Percentiles rank a stretch among this genome's conserved stretches.
phyloP scores from a whole-genome alignment of 2,113 vertebrate species.

The Halcyon senegalensis region DNA sequence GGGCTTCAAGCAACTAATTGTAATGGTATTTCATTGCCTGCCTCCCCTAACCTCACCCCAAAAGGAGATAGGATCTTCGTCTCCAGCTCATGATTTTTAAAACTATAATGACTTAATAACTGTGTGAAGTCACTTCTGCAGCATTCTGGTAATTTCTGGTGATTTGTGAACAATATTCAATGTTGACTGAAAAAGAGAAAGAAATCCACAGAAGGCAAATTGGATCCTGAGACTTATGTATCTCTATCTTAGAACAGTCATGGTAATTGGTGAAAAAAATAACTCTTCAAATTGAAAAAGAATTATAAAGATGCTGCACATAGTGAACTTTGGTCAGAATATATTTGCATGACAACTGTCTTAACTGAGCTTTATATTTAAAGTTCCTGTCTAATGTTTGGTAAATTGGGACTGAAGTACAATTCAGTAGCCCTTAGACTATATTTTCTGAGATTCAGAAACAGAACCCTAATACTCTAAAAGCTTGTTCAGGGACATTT shows the following conservation, averaged over 20 bases:
- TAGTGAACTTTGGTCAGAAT: not conserved
- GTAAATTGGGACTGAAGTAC: not conserved
- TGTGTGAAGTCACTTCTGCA: not conserved
- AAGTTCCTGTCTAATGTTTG: not conserved
- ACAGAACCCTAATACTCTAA: not conserved
- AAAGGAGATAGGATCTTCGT: not conserved
- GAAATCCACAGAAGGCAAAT: not conserved
- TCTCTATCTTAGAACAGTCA: not conserved
- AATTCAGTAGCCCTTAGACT: not conserved
- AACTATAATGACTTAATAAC: not conserved
- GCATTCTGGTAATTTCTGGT: not conserved
- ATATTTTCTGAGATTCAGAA: not conserved
- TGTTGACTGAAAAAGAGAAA: not conserved
- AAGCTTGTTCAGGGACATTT: not conserved
- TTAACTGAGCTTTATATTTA: not conserved
- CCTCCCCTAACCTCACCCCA: not conserved
- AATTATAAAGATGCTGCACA: not conserved
- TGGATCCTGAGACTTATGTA: not conserved
- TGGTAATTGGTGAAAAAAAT: not conserved
- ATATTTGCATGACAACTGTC: not conserved
- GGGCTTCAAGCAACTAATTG: slow-evolving; percentile 27
- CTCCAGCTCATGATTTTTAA: not conserved
- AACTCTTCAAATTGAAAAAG: not conserved
- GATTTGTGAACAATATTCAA: not conserved
- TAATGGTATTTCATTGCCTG: slow-evolving; percentile 28